Evolutionary conservation across 2,113 vertebrate genomes (phyloP).

Genomic region (Perca fluviatilis): DNA sequence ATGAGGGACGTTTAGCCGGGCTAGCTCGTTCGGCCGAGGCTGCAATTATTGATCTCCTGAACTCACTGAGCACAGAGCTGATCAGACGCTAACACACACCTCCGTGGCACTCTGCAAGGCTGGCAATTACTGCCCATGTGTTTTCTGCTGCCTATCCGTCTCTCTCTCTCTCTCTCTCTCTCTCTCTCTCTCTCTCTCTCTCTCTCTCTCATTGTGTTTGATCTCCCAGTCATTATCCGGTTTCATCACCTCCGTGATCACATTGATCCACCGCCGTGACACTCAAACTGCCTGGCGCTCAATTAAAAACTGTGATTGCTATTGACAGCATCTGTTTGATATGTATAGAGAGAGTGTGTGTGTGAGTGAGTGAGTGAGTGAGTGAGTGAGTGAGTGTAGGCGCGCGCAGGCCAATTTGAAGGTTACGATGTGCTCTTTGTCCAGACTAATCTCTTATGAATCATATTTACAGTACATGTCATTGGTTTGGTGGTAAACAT

Average conservation of each 20-base stretch:
- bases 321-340: conserved; percentile 12
- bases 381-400: not conserved
- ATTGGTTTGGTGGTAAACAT: not conserved
- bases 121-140: conserved; percentile 6
- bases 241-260: conserved; percentile 37
- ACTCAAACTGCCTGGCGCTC: not conserved
- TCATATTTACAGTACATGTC: not conserved
- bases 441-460: not conserved
- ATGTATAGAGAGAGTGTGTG: not conserved
- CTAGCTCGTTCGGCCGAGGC: not conserved
- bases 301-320: conserved; percentile 37
- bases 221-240: conserved; percentile 37
- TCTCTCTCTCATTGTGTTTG: conserved; percentile 1
- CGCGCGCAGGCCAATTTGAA: not conserved
- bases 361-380: not conserved
- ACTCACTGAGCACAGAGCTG: conserved; percentile 1
- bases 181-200: not conserved
- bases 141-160: too few species aligned
- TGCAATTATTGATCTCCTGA: conserved; percentile 25
- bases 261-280: conserved; percentile 17
- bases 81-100: conserved; percentile 2
- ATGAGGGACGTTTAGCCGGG: not conserved
- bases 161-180: not conserved
- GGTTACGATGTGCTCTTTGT: not conserved
- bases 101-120: too few species aligned